Conservation (phyloP, 1,140 invertebrate genomes). For the Galendromus occidentalis region DNA sequence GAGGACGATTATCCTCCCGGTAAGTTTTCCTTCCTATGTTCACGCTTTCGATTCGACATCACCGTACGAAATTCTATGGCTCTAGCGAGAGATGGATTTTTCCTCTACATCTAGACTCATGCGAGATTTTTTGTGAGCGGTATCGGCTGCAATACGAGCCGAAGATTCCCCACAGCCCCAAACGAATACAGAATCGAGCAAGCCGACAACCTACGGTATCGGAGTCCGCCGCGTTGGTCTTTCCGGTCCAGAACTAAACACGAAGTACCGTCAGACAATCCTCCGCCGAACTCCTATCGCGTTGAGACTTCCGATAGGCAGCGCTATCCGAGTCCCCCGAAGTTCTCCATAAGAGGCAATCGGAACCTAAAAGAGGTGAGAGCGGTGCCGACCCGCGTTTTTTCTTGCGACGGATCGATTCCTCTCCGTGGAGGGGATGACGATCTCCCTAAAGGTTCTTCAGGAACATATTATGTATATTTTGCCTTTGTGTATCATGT, state of each 20-base stretch:
- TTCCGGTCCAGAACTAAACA: neutral
- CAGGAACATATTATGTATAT: neutral
- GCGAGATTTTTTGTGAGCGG: too few species aligned
- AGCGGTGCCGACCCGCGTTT: too few species aligned
- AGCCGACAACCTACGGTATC: neutral
- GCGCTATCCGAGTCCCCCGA: neutral
- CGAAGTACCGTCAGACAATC: neutral
- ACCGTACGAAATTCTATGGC: too few species aligned
- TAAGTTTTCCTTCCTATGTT: too few species aligned
- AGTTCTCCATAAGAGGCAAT: neutral
- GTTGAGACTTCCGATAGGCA: neutral
- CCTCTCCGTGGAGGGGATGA: too few species aligned
- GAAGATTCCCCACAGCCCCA: too few species aligned
- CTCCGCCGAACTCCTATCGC: neutral
- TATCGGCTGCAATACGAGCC: too few species aligned
- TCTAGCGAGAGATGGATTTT: too few species aligned
- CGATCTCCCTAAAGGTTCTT: too few species aligned
- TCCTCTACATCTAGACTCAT: too few species aligned
- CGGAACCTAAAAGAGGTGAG: neutral
- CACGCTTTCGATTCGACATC: too few species aligned
- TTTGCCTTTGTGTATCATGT: neutral
- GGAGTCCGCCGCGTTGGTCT: slow-evolving; percentile 2
- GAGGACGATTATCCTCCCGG: neutral
- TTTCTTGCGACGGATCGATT: too few species aligned
- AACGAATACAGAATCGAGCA: slow-evolving; percentile 1